Percentiles rank a stretch among this genome's conserved stretches.
These are phyloP conservation scores for Ophioninae sp. DNA, from an alignment of 2,888 invertebrate species.

Conservation along the genomic window DNA sequence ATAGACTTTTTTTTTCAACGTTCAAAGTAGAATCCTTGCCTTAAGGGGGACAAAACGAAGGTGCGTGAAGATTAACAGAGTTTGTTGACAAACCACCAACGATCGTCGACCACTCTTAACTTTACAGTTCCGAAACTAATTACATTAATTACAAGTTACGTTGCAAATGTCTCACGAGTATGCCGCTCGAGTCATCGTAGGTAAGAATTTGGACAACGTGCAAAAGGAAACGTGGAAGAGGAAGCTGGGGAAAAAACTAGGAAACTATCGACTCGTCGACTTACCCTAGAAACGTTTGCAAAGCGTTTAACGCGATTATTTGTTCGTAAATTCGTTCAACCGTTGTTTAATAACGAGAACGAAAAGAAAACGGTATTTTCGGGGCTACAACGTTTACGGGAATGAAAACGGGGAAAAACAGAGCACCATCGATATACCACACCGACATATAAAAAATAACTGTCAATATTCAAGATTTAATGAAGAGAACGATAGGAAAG, in stretches of 20 bases:
- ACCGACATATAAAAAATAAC: conserved; percentile 6
- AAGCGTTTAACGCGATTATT: conserved; percentile 67
- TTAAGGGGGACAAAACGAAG: conserved; percentile 1
- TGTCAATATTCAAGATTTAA: background rate
- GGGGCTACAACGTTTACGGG: background rate
- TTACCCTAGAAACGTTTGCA: conserved; percentile 79
- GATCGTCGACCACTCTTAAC: conserved; percentile 22
- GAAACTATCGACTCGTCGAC: conserved; percentile 50
- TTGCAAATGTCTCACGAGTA: conserved; percentile 79
- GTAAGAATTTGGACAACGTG: conserved; percentile 9
- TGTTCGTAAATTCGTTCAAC: conserved; percentile 20
- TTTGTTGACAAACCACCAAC: background rate
- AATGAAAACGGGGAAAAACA: conserved; percentile 6
- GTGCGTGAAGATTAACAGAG: conserved; percentile 3
- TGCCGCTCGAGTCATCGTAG: conserved; percentile 39
- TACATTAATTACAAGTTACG: conserved; percentile 76
- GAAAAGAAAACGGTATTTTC: conserved; percentile 13
- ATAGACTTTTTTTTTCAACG: too few species aligned
- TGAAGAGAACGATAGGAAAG: background rate
- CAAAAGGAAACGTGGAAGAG: background rate
- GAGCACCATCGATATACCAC: conserved; percentile 39
- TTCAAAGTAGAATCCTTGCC: too few species aligned
- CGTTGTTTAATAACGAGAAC: conserved; percentile 35
- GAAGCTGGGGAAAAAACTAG: background rate
- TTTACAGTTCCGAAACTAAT: conserved; percentile 64